Evolutionary conservation across 2,797 vertebrate species (phyloP).

Genomic region (Hoplostethus atlanticus): DNA sequence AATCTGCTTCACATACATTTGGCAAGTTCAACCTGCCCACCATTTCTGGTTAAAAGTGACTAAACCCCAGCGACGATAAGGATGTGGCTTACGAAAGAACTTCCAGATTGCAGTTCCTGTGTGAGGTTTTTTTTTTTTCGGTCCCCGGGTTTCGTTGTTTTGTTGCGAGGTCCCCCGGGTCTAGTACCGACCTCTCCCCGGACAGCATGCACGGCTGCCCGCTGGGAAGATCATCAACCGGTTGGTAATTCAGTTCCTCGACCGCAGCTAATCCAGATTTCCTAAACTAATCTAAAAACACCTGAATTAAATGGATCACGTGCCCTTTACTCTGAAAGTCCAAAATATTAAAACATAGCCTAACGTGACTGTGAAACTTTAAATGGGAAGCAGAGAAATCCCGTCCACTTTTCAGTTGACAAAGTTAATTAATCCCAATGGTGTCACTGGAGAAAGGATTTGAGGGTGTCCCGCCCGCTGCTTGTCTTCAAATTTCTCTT

Average conservation of each 20-base stretch:
- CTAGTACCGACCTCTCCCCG: conserved; percentile 18
- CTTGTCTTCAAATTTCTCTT: conserved; percentile 61
- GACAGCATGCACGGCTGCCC: conserved; percentile 35
- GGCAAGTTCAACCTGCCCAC: conserved; percentile 92
- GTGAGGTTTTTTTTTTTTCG: neutral
- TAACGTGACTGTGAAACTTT: too few relatives aligned
- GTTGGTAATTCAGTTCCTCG: neutral
- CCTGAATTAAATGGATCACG: neutral
- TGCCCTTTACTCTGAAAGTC: neutral
- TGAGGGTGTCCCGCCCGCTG: conserved; percentile 31
- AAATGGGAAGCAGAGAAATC: neutral
- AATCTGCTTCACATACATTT: conserved; percentile 89
- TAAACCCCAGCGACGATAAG: conserved; percentile 31
- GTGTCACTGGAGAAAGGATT: conserved; percentile 9
- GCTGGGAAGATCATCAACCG: conserved; percentile 37
- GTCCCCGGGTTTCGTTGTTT: neutral
- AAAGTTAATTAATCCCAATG: neutral
- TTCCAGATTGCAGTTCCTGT: conserved; percentile 27
- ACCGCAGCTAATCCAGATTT: neutral
- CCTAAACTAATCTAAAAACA: neutral
- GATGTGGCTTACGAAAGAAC: conserved; percentile 36
- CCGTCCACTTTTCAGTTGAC: too few relatives aligned
- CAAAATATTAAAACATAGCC: neutral
- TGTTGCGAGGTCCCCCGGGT: conserved; percentile 10
- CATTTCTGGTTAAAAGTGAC: conserved; percentile 83